These are phyloP conservation scores for Pangasius larnaudii DNA, from an alignment of 2,797 vertebrate species.

Conservation along the genomic window DNA sequence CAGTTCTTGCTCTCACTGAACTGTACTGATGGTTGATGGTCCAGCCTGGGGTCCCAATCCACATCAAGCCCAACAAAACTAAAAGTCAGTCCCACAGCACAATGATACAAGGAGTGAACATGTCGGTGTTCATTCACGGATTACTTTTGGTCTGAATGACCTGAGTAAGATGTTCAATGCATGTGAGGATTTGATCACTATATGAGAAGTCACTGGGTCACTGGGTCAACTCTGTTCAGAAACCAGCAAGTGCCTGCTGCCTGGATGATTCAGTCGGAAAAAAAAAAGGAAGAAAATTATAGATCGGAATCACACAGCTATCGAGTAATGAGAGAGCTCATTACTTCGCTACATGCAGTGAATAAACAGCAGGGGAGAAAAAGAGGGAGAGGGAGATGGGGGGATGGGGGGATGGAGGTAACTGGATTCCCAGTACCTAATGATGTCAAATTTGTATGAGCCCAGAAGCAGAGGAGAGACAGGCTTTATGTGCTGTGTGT, in stretches of 20 bases:
- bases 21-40: not conserved
- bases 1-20: not conserved
- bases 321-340: conserved; percentile 52
- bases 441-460: conserved; percentile 40
- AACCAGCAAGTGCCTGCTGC: conserved; percentile 1
- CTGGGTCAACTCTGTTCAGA: conserved; percentile 6
- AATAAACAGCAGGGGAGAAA: conserved; percentile 42
- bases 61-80: not conserved
- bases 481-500: conserved; percentile 7
- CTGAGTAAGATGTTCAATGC: not conserved
- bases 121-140: not conserved
- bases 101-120: not conserved
- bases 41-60: not conserved
- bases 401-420: conserved; percentile 5
- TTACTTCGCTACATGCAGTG: conserved; percentile 48
- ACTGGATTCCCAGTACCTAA: conserved; percentile 39
- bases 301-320: conserved; percentile 35
- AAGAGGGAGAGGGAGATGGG: conserved; percentile 16
- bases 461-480: conserved; percentile 39
- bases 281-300: conserved; percentile 25
- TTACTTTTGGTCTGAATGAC: conserved; percentile 1
- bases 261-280: not conserved
- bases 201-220: conserved; percentile 19
- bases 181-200: not conserved
- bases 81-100: not conserved